Evolutionary conservation across 1,140 invertebrate species (phyloP).

Genomic region (Drosophila rufa): DNA sequence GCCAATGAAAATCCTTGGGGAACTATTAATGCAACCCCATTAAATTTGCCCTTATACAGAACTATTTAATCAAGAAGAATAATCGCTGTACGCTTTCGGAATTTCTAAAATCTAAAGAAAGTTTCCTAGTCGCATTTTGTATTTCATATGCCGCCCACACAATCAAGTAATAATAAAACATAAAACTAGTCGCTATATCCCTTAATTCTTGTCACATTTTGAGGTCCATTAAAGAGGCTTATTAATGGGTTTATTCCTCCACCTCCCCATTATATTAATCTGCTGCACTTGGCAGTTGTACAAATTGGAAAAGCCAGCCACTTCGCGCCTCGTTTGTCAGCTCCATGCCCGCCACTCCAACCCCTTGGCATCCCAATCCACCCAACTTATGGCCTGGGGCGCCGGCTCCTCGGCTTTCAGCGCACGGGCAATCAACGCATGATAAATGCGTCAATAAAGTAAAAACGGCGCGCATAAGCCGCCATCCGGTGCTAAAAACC

Average conservation of each 20-base stretch:
- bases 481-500: conserved; percentile 75
- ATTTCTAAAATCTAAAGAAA: not conserved
- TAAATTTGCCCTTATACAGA: not conserved
- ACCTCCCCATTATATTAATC: conserved; percentile 41
- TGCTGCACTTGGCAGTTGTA: conserved; percentile 43
- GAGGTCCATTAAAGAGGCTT: conserved; percentile 7
- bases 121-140: not conserved
- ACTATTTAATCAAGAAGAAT: not conserved
- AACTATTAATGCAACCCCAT: not conserved
- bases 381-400: conserved; percentile 4
- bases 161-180: conserved; percentile 12
- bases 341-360: conserved; percentile 4
- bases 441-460: conserved; percentile 74
- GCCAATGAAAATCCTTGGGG: not conserved
- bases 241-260: not conserved
- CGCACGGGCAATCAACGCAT: conserved; percentile 67
- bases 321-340: conserved; percentile 67
- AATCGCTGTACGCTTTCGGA: not conserved
- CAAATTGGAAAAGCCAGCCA: conserved; percentile 56
- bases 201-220: conserved; percentile 21
- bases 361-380: conserved; percentile 3
- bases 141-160: not conserved
- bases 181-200: conserved; percentile 7
- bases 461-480: conserved; percentile 48
- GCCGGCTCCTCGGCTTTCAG: conserved; percentile 34